Evolutionary conservation across 2,888 invertebrate genomes (phyloP).

Genomic region (Volucella inflata): DNA sequence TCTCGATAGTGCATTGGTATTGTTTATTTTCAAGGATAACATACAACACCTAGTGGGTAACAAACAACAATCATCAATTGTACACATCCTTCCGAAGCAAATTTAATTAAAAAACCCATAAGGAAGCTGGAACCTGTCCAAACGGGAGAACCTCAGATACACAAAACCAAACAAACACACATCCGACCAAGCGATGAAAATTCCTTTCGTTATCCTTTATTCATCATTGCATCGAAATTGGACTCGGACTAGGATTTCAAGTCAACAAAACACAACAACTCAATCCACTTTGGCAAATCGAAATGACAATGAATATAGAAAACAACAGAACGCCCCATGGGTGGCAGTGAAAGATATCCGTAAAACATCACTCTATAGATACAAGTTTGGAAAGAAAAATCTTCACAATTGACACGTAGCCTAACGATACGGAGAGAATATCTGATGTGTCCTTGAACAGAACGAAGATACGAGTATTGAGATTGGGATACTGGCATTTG

Average conservation of each 20-base stretch:
- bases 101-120: slow-evolving; percentile 77
- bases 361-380: slow-evolving; percentile 10
- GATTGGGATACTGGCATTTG: too few relatives aligned
- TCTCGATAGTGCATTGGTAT: not conserved
- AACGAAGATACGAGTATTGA: not conserved
- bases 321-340: slow-evolving; percentile 56
- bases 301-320: slow-evolving; percentile 48
- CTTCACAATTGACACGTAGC: slow-evolving; percentile 55
- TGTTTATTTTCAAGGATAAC: slow-evolving; percentile 49
- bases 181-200: slow-evolving; percentile 71
- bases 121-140: slow-evolving; percentile 81
- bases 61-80: slow-evolving; percentile 35
- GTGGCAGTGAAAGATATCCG: slow-evolving; percentile 33
- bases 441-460: slow-evolving; percentile 45
- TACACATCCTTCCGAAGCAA: slow-evolving; percentile 61
- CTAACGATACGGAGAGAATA: slow-evolving; percentile 12
- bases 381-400: not conserved
- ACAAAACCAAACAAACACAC: slow-evolving; percentile 19
- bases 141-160: slow-evolving; percentile 75
- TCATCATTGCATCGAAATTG: slow-evolving; percentile 68
- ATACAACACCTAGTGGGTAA: slow-evolving; percentile 57
- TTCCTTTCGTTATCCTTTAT: slow-evolving; percentile 72
- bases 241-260: not conserved
- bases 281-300: slow-evolving; percentile 67
- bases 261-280: slow-evolving; percentile 41